Evolutionary conservation across 2,797 vertebrate species (phyloP), one percentile per base, ranked within the genome.

Genomic region (Bovichtus variegatus): DNA sequence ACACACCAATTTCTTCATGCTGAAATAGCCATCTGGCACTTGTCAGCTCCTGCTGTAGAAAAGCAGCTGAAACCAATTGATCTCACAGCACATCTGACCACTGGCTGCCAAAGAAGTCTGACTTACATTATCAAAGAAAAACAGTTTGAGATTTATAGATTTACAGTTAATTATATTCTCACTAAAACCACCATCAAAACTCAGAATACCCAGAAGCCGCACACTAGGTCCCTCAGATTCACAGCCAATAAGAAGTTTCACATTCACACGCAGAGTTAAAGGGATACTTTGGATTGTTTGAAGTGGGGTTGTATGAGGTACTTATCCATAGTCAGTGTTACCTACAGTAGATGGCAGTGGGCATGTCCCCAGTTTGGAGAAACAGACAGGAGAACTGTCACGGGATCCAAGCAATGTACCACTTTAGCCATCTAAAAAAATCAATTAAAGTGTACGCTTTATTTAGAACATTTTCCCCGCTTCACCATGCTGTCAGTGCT

Each of bases 21-120:
- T 83, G 82, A 89, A 87, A 69, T 53, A 72, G 15, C 80, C 83
- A 76, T 86, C 59, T 84, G 77, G 60, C 63, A 53, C 65, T 76
- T 74, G 74, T 59, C 71, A 54, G 71, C 65, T 74, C 65, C 59
- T 71, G 71, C 73, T 40, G 69, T 10, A 59, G 58, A 36, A 77
- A 3, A 79, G 70, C 68, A 71, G 71, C 64, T 41, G 57, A 87
- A 80, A 82, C 27, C 74, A 82, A 80, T 80, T 81, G 66, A 86
- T 88, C 71, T 83, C 74, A 11, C 76, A 83, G 75, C 75, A 36
- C 57, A 60, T 57, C 76, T 76, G 70, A 78, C 70, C 27, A 21
- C 61, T 55, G 11, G 47, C 77, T 82, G 75, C 68, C 70, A 81
- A 73, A 76, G 40, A 34, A 57, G 58, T 60, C 53, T 68, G 67